Base-by-base conservation (phyloP, 2,113 vertebrate genomes). In the Empidonax alnorum region DNA sequence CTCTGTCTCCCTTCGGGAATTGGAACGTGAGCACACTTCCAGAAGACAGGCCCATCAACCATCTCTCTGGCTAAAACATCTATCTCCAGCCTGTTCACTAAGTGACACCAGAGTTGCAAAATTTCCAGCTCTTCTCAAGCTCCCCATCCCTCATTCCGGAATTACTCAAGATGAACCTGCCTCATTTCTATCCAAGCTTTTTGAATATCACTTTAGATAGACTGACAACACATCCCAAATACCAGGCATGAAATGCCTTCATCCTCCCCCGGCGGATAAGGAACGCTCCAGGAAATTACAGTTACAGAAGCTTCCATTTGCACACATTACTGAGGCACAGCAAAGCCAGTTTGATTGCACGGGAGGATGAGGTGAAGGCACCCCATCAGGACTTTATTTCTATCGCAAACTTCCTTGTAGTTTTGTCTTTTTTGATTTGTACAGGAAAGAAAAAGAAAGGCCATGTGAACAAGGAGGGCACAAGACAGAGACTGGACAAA, bases 401-500 rank as follows among this genome's bases (percentile, higher is more conserved):
- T 69, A n/a, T 25, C 23, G 59, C 37, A 87, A 55, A 62, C 14
- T 47, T 63, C 37, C 23, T 22, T 47, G 15, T 23, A 76, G 17
- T 18, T 87, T 27, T 41, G 6, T 21, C 17, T 25, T 50, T 65
- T 56, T 24, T 18, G 3, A 59, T 61, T 52, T 22, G 21, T 23
- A 53, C 1, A 58, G 46, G 33, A 84, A 87, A 58, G 27, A 44
- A 39, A 52, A 85, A 53, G 52, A 65, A 87, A 72, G 18, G 10
- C 46, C 23, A 6, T 15, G 37, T 53, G 46, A 94, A 75, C 19
- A 37, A 44, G 73, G 30, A 92, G 39, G 58, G 71, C 87, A 93
- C 53, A 91, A 59, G 84, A 94, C 59, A 89, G 78, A 92, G 91
- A 76, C 71, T 58, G 87, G 74, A 84, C 61, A 94, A 69, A 92